Evolutionary conservation across 2,888 invertebrate species (phyloP).

Genomic region (Entomobrya multifasciata): DNA sequence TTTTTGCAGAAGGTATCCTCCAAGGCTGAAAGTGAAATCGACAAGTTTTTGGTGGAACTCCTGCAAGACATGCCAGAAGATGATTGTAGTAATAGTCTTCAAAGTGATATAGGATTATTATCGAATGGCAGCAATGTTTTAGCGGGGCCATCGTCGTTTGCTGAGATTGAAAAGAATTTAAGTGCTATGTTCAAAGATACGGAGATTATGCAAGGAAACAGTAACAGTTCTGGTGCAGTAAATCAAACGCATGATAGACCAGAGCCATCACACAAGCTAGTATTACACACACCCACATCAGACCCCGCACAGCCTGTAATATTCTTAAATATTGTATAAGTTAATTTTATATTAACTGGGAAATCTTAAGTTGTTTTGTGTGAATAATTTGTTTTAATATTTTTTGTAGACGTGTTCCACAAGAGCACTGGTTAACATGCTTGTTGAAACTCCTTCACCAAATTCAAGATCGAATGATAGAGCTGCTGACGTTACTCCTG

Average conservation of each 20-base stretch:
- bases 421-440: no score
- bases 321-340: no score
- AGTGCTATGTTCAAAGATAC: constrained; percentile 72
- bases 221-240: no score
- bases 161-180: constrained; percentile 65
- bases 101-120: background rate
- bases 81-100: background rate
- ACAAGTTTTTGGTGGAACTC: constrained; percentile 69
- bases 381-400: no score
- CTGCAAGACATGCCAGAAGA: constrained; percentile 62
- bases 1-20: constrained; percentile 46
- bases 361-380: no score
- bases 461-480: background rate
- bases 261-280: no score
- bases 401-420: no score
- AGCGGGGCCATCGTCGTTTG: constrained; percentile 13
- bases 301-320: no score
- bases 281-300: no score
- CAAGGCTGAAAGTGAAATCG: constrained; percentile 66
- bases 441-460: background rate
- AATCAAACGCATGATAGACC: no score
- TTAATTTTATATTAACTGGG: no score
- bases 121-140: background rate
- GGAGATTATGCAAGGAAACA: constrained; percentile 35
- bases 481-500: background rate